Evolutionary conservation across 1,140 invertebrate species (phyloP), one percentile per base, ranked within the genome.

Genomic region (Sarcophaga bullata): DNA sequence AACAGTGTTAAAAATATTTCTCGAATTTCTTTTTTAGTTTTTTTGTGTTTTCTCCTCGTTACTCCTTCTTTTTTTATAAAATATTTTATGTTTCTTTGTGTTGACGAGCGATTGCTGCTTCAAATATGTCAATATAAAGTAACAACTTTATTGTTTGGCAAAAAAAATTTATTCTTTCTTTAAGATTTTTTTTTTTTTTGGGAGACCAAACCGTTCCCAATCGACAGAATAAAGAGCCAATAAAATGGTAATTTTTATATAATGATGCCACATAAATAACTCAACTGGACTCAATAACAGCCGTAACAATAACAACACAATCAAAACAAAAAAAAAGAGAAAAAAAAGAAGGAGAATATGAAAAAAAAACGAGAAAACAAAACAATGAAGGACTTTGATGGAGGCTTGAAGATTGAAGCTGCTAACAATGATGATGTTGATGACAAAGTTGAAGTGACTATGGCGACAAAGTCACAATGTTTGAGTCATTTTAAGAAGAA

Each of bases 31-130:
- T 37, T n/a, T 37, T 37, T 37, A 37, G 25, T 37, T 37, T 37
- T 37, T 37, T 37, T 37, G 25, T 37, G 25, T 1, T 37, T 37
- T 37, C 25, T 37, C 25, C 25, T 37, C 25, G 25, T 37, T 37
- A 37, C 25, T 37, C 4, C 4, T 37, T 37, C 4, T 37, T 37
- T 37, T 37, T 37, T 37, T 37, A 37, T 4, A 19, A 25, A 19
- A 68, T 68, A 68, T 68, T 58, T 68, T 68, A 68, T 68, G 62
- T 68, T 19, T 25, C 62, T 78, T 78, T 78, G 48, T 49, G 75
- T 49, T 78, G 75, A 78, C 75, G 75, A 78, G 75, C 75, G 75
- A 78, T 78, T 78, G 75, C 75, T 78, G 75, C 75, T 78, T 78
- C 50, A 78, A 78, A 78, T 78, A 48, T 78, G 75, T 78, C 75